phyloP scores from a whole-genome alignment of 2,888 invertebrate species.

The Andrena bicolor region DNA sequence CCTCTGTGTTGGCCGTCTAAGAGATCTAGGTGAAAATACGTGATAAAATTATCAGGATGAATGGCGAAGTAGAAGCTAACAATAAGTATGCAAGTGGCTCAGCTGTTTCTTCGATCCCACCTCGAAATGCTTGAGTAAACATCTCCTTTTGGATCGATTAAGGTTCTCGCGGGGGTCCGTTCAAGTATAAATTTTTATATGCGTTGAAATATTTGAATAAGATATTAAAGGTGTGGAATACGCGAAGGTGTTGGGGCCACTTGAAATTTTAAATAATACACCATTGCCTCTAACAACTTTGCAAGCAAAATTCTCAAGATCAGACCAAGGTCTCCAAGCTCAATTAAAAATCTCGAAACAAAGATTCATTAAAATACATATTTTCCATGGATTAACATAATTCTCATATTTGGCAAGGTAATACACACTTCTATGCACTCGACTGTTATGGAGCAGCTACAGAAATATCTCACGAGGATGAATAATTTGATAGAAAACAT shows the following conservation, averaged over 20 bases:
- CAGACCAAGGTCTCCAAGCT: no score
- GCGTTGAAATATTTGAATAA: no score
- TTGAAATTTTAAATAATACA: not conserved
- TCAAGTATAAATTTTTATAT: no score
- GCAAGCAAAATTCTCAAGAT: no score
- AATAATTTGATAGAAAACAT: not conserved
- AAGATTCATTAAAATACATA: not conserved
- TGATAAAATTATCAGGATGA: slow-evolving; percentile 1
- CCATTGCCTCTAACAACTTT: no score
- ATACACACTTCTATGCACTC: no score
- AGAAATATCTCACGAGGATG: not conserved
- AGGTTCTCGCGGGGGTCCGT: no score
- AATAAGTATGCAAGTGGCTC: not conserved
- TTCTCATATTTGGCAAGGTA: no score
- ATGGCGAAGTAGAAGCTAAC: not conserved
- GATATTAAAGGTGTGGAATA: no score
- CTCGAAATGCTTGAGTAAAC: not conserved
- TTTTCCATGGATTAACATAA: no score
- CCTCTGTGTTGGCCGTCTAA: slow-evolving; percentile 63
- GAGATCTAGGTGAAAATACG: slow-evolving; percentile 52
- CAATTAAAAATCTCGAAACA: not conserved
- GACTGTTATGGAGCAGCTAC: no score
- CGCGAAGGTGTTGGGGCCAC: not conserved
- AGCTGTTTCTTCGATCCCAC: not conserved
- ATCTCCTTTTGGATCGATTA: no score